Percentiles rank a stretch among this genome's conserved stretches.
These are phyloP conservation scores for Trichogramma evanescens DNA, from an alignment of 2,888 invertebrate species.

Conservation along the genomic window DNA sequence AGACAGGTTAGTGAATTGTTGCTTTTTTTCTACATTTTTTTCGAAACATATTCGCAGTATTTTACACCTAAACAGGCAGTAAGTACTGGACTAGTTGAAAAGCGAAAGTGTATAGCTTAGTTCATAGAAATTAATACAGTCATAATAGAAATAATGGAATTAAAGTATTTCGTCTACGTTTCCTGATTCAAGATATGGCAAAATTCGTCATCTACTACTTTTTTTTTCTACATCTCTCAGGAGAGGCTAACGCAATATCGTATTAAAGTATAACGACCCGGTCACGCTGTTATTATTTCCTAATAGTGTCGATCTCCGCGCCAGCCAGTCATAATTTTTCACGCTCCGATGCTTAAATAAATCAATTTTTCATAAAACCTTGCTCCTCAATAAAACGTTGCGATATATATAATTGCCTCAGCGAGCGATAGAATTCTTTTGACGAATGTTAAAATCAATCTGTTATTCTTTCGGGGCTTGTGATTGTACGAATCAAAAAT, in stretches of 20 bases:
- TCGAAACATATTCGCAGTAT: no score
- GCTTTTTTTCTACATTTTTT: no score
- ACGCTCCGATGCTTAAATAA: not conserved
- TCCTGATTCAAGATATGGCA: no score
- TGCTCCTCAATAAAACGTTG: no score
- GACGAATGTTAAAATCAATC: no score
- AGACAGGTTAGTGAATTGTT: conserved; percentile 38
- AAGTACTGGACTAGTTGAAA: not conserved
- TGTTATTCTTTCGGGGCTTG: no score
- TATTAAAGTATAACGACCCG: conserved; percentile 3
- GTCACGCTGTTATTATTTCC: conserved; percentile 9
- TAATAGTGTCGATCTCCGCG: conserved; percentile 3
- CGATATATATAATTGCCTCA: no score
- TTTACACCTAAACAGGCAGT: no score
- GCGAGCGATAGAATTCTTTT: no score
- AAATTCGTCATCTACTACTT: not conserved
- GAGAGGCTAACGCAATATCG: conserved; percentile 12
- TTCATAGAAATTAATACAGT: not conserved
- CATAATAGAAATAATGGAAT: not conserved
- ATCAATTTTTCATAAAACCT: no score
- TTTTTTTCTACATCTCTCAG: conserved; percentile 1
- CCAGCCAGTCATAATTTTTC: conserved; percentile 3
- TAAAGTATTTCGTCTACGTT: no score
- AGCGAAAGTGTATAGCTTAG: not conserved
- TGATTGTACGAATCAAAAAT: not conserved